Conservation (phyloP, 2,797 vertebrate genomes). For the Carapus acus region DNA sequence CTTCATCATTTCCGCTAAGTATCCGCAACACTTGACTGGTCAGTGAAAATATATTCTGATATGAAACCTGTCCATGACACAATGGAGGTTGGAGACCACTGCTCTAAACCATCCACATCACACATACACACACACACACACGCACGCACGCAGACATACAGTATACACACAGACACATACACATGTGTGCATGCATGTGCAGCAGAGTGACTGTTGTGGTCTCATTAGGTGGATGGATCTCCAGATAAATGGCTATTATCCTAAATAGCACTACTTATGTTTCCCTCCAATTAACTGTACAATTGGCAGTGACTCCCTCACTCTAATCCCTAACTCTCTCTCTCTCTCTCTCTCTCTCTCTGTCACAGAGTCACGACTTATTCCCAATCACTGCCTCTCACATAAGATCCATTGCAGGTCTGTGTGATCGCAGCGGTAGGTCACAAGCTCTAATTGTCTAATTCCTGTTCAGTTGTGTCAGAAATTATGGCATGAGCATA, state of each 20-base stretch:
- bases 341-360: neutral
- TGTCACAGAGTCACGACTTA: slow-evolving; percentile 25
- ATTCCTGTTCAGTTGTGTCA: slow-evolving; percentile 24
- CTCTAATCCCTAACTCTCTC: neutral
- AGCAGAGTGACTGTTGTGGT: slow-evolving; percentile 42
- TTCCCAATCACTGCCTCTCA: slow-evolving; percentile 7
- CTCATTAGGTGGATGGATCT: slow-evolving; percentile 64
- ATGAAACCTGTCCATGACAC: slow-evolving; percentile 22
- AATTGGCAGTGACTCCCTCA: slow-evolving; percentile 47
- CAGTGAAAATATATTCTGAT: too few relatives aligned
- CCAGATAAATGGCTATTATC: slow-evolving; percentile 66
- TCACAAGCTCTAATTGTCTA: slow-evolving; percentile 22
- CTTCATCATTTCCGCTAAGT: too few relatives aligned
- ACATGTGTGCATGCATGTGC: slow-evolving; percentile 9
- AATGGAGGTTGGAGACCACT: slow-evolving; percentile 28
- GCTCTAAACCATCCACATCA: neutral
- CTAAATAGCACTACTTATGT: slow-evolving; percentile 68
- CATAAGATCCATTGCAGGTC: slow-evolving; percentile 25
- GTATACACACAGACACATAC: too few relatives aligned
- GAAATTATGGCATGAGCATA: slow-evolving; percentile 4
- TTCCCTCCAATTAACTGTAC: slow-evolving; percentile 62
- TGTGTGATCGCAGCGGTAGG: slow-evolving; percentile 25
- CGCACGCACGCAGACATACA: neutral
- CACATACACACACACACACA: slow-evolving; percentile 6
- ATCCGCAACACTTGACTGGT: too few relatives aligned